phyloP scores from a whole-genome alignment of 2,888 invertebrate genomes.

The Erannis defoliaria region DNA sequence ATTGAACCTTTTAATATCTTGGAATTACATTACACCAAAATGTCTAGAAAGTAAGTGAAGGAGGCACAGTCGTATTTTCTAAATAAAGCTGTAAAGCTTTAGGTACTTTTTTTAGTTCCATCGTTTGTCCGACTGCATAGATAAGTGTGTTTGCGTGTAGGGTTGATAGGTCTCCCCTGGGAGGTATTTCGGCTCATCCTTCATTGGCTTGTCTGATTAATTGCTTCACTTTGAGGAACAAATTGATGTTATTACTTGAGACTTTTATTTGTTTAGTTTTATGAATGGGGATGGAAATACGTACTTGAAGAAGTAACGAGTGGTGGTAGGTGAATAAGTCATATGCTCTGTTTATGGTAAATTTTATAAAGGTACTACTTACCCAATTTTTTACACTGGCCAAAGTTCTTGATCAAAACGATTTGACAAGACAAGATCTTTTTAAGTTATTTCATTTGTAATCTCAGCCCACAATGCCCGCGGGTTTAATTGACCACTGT shows the following conservation, averaged over 20 bases:
- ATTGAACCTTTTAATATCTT: constrained; percentile 41
- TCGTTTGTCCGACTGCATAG: not conserved
- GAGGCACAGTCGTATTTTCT: not conserved
- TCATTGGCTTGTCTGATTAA: constrained; percentile 36
- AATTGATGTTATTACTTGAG: constrained; percentile 22
- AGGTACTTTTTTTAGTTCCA: not conserved
- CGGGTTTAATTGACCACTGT: no score
- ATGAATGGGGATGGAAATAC: not conserved
- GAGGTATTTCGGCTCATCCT: constrained; percentile 27
- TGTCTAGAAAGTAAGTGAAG: not conserved
- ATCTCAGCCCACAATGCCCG: no score
- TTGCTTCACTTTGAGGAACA: constrained; percentile 22
- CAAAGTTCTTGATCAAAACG: no score
- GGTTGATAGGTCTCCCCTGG: constrained; percentile 43
- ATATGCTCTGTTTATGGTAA: no score
- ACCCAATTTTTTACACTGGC: no score
- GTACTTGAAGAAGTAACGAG: not conserved
- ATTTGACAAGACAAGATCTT: no score
- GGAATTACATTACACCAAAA: constrained; percentile 18
- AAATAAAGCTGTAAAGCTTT: not conserved
- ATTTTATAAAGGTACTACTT: no score
- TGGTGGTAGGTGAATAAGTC: not conserved
- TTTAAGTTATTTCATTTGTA: no score
- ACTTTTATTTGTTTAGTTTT: constrained; percentile 14
- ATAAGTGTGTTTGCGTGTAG: constrained; percentile 7